Base-by-base conservation (phyloP, 2,888 invertebrate genomes). In the Onthophagus sagittarius region DNA sequence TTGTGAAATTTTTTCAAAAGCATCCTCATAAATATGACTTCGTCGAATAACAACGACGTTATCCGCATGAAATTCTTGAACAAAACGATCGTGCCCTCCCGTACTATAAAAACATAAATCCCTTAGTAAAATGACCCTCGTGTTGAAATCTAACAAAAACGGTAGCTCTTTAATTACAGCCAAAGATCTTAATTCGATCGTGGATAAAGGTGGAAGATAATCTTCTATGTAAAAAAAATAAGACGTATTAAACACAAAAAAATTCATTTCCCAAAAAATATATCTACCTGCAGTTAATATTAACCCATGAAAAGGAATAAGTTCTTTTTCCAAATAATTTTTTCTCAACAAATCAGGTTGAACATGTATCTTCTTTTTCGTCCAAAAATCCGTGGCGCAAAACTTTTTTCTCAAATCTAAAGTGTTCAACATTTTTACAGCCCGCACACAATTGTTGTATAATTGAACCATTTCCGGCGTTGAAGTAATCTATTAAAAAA, bases 11-110 rank as follows among this genome's bases (percentile, higher is more conserved):
- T 96, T 96, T 71, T 97, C 97, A 83, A 96, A 98, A 0, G 99
- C 96, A 86, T 99, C 99, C 86, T 99, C 99, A 84, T 99, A 99
- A n/a, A 99, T 88, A 86, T 97, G 96, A 77, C 94, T 93, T 73
- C 99, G 88, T 74, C 97, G 87, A 5, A 96, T 93, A 33, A 92
- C 91, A 53, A 96, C 89, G 2, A 81, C 79, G 72, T 81, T 82
- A 74, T 85, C 84, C 15, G 81, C 79, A 72, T 82, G 77, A 74
- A 85, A 82, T 70, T 85, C 85, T 39, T 82, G 81, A 67, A 83
- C 83, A 73, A 84, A 77, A 53, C 84, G 75, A 69, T 82, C 80
- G 72, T 83, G 82, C 15, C 79, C 79, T 3, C 82, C 77, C 79
- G 86, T 78, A 82, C 86, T 80, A 80, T 81, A 82, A 73, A 82